Conservation (phyloP, 2,797 vertebrate genomes). For the Loriculus beryllinus region DNA sequence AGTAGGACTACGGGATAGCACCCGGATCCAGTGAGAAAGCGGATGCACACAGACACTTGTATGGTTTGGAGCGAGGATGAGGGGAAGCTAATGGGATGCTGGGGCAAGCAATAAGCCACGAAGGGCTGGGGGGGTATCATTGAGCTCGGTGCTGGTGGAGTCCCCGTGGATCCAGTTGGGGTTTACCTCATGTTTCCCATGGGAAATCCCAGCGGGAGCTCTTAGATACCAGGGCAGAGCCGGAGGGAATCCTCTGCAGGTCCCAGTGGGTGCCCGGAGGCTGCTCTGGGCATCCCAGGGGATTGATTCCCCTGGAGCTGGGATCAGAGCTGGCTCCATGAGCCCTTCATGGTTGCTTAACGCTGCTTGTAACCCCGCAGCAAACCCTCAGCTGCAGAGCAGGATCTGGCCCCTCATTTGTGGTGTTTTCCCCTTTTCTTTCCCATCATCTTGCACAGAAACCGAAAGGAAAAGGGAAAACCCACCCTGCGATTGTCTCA, state of each 20-base stretch:
- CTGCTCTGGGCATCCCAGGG: not conserved
- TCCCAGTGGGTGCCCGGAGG: rapidly evolving
- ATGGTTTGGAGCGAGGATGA: not conserved
- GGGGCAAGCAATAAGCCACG: not conserved
- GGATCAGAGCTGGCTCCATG: not conserved
- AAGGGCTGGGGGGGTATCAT: not conserved
- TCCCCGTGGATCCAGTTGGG: rapidly evolving
- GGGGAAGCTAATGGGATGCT: not conserved
- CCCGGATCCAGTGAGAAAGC: not conserved
- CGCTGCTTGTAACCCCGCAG: not conserved
- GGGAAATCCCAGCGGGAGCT: not conserved
- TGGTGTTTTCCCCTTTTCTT: rapidly evolving
- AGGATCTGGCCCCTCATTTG: not conserved
- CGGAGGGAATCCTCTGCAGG: not conserved
- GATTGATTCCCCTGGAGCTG: not conserved
- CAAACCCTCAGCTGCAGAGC: not conserved
- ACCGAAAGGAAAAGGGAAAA: not conserved
- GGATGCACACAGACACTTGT: not conserved
- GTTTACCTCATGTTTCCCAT: rapidly evolving
- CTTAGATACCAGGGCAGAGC: not conserved
- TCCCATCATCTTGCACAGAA: not conserved
- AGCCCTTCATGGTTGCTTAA: not conserved
- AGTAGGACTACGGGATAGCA: rapidly evolving
- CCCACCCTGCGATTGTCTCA: not conserved
- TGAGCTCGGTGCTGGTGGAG: rapidly evolving